Percentiles rank a stretch among this genome's conserved stretches.
Conservation (phyloP, 2,888 invertebrate genomes). For the Spilosoma lubricipeda region DNA sequence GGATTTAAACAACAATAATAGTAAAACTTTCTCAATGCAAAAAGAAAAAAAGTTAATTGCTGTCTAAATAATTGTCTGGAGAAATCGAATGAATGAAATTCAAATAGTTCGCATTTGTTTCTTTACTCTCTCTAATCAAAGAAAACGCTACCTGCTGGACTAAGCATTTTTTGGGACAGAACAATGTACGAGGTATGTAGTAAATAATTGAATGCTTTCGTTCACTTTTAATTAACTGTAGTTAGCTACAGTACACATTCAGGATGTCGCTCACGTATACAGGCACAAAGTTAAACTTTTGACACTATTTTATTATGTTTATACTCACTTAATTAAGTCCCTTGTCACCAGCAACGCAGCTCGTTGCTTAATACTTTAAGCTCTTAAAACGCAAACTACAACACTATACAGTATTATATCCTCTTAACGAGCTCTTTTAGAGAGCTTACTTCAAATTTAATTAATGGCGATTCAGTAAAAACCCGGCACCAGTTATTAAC, state of each 20-base stretch:
- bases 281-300: conserved; percentile 51
- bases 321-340: conserved; percentile 76
- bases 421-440: conserved; percentile 71
- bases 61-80: background rate
- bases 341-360: conserved; percentile 75
- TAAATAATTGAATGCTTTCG: conserved; percentile 1
- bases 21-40: background rate
- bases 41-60: background rate
- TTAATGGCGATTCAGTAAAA: conserved; percentile 66
- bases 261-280: conserved; percentile 12
- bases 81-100: background rate
- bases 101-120: background rate
- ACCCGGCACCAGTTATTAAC: conserved; percentile 40
- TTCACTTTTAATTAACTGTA: conserved; percentile 24
- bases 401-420: conserved; percentile 71
- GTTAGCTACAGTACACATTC: conserved; percentile 25
- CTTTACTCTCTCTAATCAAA: background rate
- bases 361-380: conserved; percentile 75
- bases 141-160: background rate
- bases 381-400: conserved; percentile 77
- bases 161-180: background rate
- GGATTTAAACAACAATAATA: background rate
- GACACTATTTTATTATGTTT: conserved; percentile 66
- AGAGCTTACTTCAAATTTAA: conserved; percentile 70
- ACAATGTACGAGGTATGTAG: background rate